Percentiles rank a stretch among this genome's conserved stretches.
Conservation (phyloP, 2,113 vertebrate genomes). For the Elephas maximus region DNA sequence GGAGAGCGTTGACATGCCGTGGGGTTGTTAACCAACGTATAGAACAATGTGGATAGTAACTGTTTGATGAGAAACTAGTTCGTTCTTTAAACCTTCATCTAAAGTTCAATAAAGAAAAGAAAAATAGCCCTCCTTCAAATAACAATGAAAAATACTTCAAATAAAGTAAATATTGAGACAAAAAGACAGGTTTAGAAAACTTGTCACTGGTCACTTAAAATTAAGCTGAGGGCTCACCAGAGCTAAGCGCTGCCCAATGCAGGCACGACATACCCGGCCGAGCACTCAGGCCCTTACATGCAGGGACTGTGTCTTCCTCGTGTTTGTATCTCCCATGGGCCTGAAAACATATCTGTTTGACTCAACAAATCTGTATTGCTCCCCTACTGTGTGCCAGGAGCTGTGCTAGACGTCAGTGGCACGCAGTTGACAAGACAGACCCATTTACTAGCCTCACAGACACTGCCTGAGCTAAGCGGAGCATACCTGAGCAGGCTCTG, state of each 20-base stretch:
- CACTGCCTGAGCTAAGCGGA: accelerated
- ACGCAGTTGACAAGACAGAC: not conserved
- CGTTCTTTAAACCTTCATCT: no score
- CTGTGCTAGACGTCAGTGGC: no score
- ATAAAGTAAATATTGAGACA: no score
- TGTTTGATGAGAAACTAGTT: no score
- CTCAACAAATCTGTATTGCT: no score
- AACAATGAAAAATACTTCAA: no score
- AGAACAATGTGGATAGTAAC: no score
- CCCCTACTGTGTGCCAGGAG: not conserved
- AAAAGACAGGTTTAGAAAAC: not conserved
- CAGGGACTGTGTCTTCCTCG: not conserved
- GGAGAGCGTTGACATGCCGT: no score
- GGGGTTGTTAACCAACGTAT: no score
- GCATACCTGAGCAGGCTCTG: accelerated
- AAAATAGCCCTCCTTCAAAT: no score
- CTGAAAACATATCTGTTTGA: not conserved
- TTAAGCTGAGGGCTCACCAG: not conserved
- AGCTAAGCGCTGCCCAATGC: accelerated
- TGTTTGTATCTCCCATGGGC: accelerated
- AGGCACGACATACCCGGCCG: accelerated
- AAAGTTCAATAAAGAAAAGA: no score
- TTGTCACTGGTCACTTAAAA: not conserved
- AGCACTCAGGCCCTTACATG: accelerated
- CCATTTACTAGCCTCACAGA: not conserved